Evolutionary conservation across 2,888 invertebrate genomes (phyloP).

Genomic region (Caradrina kadenii): DNA sequence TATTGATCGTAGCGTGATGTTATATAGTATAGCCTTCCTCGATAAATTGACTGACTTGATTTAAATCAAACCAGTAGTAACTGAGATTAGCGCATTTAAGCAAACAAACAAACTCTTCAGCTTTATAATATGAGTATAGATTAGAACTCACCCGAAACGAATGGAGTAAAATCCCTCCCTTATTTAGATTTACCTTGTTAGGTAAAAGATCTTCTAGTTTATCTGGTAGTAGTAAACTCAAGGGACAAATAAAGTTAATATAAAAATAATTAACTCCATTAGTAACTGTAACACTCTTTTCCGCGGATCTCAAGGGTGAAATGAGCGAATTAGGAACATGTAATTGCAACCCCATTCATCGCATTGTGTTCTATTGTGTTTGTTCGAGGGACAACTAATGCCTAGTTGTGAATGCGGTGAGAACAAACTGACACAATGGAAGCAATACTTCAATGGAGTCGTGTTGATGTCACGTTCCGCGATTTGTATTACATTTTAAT

Average conservation of each 20-base stretch:
- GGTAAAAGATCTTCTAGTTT: not conserved
- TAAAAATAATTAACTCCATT: conserved; percentile 39
- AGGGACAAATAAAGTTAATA: conserved; percentile 9
- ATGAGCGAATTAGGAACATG: conserved; percentile 62
- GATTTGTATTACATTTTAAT: conserved; percentile 75
- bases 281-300: conserved; percentile 36
- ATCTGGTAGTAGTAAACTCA: not conserved
- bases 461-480: conserved; percentile 67
- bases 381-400: conserved; percentile 60
- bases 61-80: too few relatives aligned
- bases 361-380: conserved; percentile 58
- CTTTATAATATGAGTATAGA: too few relatives aligned
- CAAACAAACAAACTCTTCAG: too few relatives aligned
- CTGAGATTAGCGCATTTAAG: too few relatives aligned
- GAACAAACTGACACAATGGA: conserved; percentile 66
- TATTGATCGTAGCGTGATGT: too few relatives aligned
- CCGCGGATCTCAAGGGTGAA: conserved; percentile 59
- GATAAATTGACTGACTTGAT: too few relatives aligned
- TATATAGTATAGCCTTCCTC: too few relatives aligned
- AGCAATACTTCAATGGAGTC: conserved; percentile 62
- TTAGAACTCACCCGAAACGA: too few relatives aligned
- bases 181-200: not conserved
- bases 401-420: conserved; percentile 68
- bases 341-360: conserved; percentile 66
- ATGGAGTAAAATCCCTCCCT: not conserved